These are phyloP conservation scores for Macrotus californicus DNA, from an alignment of 2,113 vertebrate genomes.

Conservation along the genomic window DNA sequence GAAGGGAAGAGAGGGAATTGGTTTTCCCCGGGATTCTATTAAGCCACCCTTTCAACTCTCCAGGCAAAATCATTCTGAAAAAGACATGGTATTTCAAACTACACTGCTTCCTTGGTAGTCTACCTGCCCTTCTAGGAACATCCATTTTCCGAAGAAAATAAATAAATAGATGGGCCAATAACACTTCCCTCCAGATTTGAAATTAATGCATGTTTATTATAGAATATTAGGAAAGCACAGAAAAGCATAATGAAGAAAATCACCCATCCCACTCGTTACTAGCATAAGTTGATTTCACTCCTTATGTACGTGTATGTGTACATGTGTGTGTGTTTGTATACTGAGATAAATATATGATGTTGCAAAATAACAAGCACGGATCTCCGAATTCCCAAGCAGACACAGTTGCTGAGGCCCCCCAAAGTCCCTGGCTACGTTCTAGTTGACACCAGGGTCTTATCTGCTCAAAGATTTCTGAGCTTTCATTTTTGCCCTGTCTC, in stretches of 20 bases:
- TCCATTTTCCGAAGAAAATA: slow-evolving; percentile 7
- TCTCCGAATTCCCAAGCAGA: not conserved
- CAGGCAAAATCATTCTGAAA: slow-evolving; percentile 19
- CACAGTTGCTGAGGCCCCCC: not conserved
- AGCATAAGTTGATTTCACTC: not conserved
- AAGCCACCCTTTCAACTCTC: slow-evolving; percentile 5
- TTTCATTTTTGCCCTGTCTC: not conserved
- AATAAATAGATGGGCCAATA: not conserved
- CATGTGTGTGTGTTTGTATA: not conserved
- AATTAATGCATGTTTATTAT: not conserved
- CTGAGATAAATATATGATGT: not conserved
- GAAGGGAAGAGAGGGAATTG: accelerated
- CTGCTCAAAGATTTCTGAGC: not conserved
- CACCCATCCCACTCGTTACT: not conserved
- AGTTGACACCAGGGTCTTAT: not conserved
- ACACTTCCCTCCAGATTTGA: not conserved
- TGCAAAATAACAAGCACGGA: not conserved
- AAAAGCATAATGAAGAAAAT: slow-evolving; percentile 10
- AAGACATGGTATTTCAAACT: slow-evolving; percentile 11
- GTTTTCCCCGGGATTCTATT: not conserved
- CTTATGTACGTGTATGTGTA: not conserved
- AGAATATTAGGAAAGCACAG: not conserved
- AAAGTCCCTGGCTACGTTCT: not conserved
- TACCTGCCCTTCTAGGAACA: not conserved
- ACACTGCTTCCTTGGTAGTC: not conserved